Evolutionary conservation across 1,140 invertebrate species (phyloP).

Genomic region (Ceratina japonica): DNA sequence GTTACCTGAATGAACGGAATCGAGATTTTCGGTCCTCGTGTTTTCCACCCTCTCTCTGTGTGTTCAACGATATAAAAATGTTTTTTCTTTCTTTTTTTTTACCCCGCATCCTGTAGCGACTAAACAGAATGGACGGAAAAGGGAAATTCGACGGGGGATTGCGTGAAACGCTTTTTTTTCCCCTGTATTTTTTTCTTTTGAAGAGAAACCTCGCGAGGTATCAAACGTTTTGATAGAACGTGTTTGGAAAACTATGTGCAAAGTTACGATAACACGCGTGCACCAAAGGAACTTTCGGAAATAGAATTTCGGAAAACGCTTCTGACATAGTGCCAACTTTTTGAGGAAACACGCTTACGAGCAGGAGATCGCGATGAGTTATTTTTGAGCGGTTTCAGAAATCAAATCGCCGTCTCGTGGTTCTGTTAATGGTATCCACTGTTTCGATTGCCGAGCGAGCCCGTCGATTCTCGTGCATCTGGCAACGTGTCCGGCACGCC

Average conservation of each 20-base stretch:
- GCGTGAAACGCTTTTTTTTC: constrained; percentile 17
- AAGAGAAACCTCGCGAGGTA: no score
- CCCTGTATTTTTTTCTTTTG: background rate
- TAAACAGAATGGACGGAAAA: constrained; percentile 6
- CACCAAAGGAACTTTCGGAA: no score
- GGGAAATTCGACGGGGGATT: background rate
- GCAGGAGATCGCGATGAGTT: no score
- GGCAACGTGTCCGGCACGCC: background rate
- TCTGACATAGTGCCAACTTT: no score
- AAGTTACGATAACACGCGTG: background rate
- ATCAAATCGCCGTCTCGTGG: no score
- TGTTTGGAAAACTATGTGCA: background rate
- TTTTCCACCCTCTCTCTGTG: background rate
- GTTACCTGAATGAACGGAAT: constrained; percentile 33
- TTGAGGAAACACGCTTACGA: no score
- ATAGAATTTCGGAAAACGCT: no score
- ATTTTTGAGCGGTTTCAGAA: no score
- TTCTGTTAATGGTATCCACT: no score
- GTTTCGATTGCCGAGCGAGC: no score
- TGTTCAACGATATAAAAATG: constrained; percentile 26
- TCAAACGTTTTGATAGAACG: no score
- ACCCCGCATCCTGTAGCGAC: background rate
- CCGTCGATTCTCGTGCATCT: background rate
- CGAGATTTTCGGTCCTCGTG: constrained; percentile 22
- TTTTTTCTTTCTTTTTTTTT: background rate